Percentiles rank a stretch among this genome's conserved stretches.
Evolutionary conservation across 2,888 invertebrate genomes (phyloP).

Genomic region (Hypercompe scribonia): DNA sequence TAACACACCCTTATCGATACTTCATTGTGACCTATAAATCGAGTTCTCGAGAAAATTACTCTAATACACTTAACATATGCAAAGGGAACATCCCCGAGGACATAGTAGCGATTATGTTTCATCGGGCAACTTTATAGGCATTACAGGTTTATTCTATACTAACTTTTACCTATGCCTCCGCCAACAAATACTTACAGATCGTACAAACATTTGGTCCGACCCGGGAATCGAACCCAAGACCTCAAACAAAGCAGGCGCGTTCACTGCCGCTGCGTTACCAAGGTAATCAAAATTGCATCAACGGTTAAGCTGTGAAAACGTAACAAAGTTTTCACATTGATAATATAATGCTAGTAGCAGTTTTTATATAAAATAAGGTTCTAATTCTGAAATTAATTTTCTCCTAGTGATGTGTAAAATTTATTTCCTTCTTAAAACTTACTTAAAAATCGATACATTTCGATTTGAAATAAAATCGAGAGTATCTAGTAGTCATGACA

Average conservation of each 20-base stretch:
- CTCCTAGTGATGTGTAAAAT: neutral
- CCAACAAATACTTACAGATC: too few species aligned
- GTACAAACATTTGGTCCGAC: too few species aligned
- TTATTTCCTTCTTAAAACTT: neutral
- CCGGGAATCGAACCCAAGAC: too few species aligned
- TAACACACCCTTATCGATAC: slow-evolving; percentile 68
- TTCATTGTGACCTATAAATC: slow-evolving; percentile 78
- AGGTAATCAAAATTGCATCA: too few species aligned
- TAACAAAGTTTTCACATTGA: too few species aligned
- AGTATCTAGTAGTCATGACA: slow-evolving; percentile 72
- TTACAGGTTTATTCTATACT: neutral
- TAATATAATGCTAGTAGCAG: too few species aligned
- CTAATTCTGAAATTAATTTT: neutral
- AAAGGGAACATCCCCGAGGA: slow-evolving; percentile 77
- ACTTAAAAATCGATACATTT: slow-evolving; percentile 28
- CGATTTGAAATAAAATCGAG: slow-evolving; percentile 67
- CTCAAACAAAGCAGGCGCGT: too few species aligned
- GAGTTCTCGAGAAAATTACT: slow-evolving; percentile 78
- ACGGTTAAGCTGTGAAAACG: too few species aligned
- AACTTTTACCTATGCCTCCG: neutral
- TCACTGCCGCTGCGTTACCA: too few species aligned
- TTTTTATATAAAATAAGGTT: neutral
- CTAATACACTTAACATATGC: slow-evolving; percentile 77
- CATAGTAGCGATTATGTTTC: slow-evolving; percentile 74
- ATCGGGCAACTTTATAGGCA: slow-evolving; percentile 66